Base-by-base conservation (phyloP, 2,797 vertebrate genomes). In the Sebastes hubbsi region DNA sequence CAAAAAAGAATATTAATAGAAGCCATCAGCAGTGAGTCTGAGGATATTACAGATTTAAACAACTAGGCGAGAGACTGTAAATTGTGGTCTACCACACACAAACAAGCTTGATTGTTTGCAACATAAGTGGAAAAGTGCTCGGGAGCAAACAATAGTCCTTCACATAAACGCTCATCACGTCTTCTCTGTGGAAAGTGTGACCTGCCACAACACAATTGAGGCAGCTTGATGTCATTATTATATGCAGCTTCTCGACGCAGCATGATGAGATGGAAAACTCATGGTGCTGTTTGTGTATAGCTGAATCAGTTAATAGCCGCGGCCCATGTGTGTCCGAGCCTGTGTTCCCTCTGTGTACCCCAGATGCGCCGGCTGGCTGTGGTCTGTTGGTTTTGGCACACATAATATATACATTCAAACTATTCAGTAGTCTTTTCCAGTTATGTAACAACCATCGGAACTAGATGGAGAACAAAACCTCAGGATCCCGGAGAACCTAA, bases 401-500 rank as follows among this genome's bases (percentile, higher is more conserved):
- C 36, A 14, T 30, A 65, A 30, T 42, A 85, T 85, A 90, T 76
- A 91, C 85, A 90, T 59, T 83, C 38, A 58, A 60, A 74, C 84
- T 73, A 75, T 88, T 92, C 90, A 79, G 84, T 86, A 77, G 83
- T 87, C 79, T 85, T 87, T 89, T 88, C 72, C 81, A 87, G 71
- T 91, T 94, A 90, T 84, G 89, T 90, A 92, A 94, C 76, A 83
- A 55, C 75, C 71, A 77, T 79, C 81, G n/a, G 78, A 92, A 87
- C 64, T 60, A 88, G 75, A 87, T 75, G 22, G 61, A 81, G 87
- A 82, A 82, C 70, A 73, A 86, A 93, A 89, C 93, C 93, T 90
- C 87, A 80, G 86, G 86, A 92, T 93, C 93, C 93, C n/a, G 82
- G 90, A 92, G 92, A 94, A 91, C 93, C 94, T 78, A 80, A 89